phyloP scores from a whole-genome alignment of 2,797 vertebrate species.

The Pseudopleuronectes americanus region DNA sequence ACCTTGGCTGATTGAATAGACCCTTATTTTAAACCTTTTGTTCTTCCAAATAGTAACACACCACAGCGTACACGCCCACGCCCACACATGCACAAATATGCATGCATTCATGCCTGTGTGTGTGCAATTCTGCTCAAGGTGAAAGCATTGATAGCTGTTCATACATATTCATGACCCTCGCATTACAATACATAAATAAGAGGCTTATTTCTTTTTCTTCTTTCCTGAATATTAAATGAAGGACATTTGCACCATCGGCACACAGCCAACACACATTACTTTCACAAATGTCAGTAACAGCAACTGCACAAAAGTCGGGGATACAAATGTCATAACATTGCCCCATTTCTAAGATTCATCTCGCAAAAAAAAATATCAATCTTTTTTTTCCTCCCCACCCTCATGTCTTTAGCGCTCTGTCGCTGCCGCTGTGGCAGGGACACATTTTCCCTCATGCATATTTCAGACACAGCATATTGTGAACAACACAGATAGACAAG shows the following conservation, averaged over 20 bases:
- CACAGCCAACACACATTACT: conserved; percentile 31
- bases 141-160: conserved; percentile 66
- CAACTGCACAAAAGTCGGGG: conserved; percentile 27
- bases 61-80: conserved; percentile 5
- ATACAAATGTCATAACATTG: conserved; percentile 55
- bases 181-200: conserved; percentile 75
- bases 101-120: conserved; percentile 9
- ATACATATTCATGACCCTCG: conserved; percentile 71
- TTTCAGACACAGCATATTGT: conserved; percentile 67
- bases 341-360: conserved; percentile 60
- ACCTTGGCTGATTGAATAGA: conserved; percentile 48
- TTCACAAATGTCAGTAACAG: conserved; percentile 38
- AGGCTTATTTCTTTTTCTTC: conserved; percentile 50
- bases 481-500: conserved; percentile 49
- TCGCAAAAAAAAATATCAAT: conserved; percentile 36
- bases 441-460: conserved; percentile 77
- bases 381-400: conserved; percentile 5
- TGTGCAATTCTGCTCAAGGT: conserved; percentile 59
- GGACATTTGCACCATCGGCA: conserved; percentile 57
- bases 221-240: conserved; percentile 67
- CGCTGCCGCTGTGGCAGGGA: conserved; percentile 34
- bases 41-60: conserved; percentile 35
- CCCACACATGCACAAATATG: not conserved
- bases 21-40: conserved; percentile 36
- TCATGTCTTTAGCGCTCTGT: conserved; percentile 25